Evolutionary conservation across 1,140 invertebrate species (phyloP).

Genomic region (Drosophila jambulina): DNA sequence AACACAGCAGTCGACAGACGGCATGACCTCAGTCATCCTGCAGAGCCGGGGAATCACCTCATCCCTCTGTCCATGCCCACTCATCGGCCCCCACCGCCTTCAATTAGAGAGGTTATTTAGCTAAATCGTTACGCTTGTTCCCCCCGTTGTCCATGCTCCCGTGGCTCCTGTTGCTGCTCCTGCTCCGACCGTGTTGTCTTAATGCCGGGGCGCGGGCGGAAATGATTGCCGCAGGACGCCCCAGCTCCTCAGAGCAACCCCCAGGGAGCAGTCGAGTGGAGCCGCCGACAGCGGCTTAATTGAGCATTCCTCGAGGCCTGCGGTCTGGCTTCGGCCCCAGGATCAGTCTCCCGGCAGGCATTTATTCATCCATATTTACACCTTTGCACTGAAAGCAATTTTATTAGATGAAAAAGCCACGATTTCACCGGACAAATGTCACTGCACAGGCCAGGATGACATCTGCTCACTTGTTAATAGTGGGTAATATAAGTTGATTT

Average conservation of each 20-base stretch:
- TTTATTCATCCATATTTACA: constrained; percentile 44
- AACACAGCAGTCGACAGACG: constrained; percentile 72
- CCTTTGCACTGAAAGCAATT: constrained; percentile 30
- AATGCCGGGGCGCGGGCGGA: constrained; percentile 67
- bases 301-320: constrained; percentile 52
- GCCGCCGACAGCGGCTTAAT: constrained; percentile 62
- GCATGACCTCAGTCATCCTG: constrained; percentile 52
- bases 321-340: constrained; percentile 24
- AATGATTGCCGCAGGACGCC: constrained; percentile 63
- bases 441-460: background rate
- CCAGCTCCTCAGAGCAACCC: constrained; percentile 14
- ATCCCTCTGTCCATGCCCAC: background rate
- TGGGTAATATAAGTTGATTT: background rate
- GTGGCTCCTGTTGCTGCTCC: background rate
- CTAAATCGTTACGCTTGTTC: constrained; percentile 80
- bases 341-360: constrained; percentile 19
- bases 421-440: background rate
- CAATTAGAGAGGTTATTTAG: constrained; percentile 82
- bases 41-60: constrained; percentile 3
- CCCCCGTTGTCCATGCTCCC: constrained; percentile 7
- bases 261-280: constrained; percentile 48
- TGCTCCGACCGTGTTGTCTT: constrained; percentile 25
- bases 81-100: constrained; percentile 56
- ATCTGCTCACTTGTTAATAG: background rate
- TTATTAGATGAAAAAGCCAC: background rate